These are phyloP conservation scores for Phoebastria nigripes DNA, from an alignment of 2,797 vertebrate species.

Conservation along the genomic window DNA sequence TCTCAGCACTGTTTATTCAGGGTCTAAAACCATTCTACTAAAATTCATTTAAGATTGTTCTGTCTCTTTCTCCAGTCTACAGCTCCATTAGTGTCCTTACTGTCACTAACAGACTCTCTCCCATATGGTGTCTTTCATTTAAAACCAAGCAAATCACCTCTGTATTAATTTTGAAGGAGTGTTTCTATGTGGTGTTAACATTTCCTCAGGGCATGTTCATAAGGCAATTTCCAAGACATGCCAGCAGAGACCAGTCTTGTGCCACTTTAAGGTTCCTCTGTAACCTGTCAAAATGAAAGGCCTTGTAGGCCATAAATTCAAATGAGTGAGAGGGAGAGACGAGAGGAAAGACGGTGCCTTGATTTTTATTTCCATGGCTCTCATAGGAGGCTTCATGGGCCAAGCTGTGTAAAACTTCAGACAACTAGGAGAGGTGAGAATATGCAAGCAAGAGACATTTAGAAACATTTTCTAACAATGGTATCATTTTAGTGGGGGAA, in stretches of 20 bases:
- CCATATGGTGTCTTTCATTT: neutral
- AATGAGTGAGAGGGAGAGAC: neutral
- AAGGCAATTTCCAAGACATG: neutral
- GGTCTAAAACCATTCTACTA: neutral
- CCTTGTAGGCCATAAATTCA: neutral
- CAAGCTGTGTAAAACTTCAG: neutral
- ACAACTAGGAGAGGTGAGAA: neutral
- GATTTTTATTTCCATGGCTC: neutral
- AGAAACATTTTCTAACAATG: neutral
- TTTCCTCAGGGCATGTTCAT: neutral
- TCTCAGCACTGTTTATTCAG: neutral
- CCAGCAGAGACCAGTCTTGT: constrained; percentile 65
- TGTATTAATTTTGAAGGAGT: neutral
- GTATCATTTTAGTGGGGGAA: neutral
- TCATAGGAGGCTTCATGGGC: neutral
- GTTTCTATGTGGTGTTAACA: neutral
- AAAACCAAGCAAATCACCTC: neutral
- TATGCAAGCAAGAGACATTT: neutral
- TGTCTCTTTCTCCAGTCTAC: neutral
- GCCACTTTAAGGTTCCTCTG: neutral
- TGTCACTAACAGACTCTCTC: neutral
- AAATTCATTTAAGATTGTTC: neutral
- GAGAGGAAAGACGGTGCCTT: neutral
- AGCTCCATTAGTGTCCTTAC: neutral
- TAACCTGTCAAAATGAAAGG: neutral